A percentile compares a stretch with the other conserved stretches of the same genome.
Evolutionary conservation across 1,140 invertebrate species (phyloP).

Genomic region (Paralvinella palmiformis): DNA sequence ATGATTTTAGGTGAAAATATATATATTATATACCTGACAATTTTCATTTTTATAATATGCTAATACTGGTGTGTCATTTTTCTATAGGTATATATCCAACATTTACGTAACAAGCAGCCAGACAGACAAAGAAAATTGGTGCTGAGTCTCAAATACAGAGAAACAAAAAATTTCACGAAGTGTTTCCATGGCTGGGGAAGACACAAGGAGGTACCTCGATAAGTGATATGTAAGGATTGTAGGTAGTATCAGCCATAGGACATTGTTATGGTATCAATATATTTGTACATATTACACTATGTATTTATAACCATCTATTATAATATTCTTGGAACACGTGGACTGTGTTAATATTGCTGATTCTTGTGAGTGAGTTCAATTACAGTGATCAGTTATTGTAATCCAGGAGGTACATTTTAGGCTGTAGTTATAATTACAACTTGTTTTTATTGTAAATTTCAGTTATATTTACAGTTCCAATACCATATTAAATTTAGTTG

Average conservation of each 20-base stretch:
- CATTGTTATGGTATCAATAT: conserved; percentile 2
- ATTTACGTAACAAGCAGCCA: conserved; percentile 91
- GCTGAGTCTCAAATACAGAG: conserved; percentile 94
- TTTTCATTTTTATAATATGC: too few species aligned
- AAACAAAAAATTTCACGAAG: conserved; percentile 88
- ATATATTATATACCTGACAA: too few species aligned
- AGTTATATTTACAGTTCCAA: too few species aligned
- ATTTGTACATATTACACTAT: background rate
- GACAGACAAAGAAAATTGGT: conserved; percentile 85
- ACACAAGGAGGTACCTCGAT: conserved; percentile 47
- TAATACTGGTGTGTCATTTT: background rate
- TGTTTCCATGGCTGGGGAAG: conserved; percentile 96
- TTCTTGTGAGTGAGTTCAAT: too few species aligned
- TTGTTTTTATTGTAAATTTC: too few species aligned
- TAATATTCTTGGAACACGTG: too few species aligned
- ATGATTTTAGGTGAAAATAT: background rate
- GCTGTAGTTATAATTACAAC: too few species aligned
- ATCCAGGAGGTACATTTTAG: too few species aligned
- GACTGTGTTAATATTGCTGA: too few species aligned
- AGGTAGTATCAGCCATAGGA: background rate
- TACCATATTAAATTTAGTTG: too few species aligned
- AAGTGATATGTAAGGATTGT: conserved; percentile 8
- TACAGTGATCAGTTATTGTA: too few species aligned
- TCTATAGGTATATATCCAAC: conserved; percentile 89
- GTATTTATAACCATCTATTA: too few species aligned